Evolutionary conservation across 2,888 invertebrate genomes (phyloP), one percentile per base, ranked within the genome.

Genomic region (Periphyllus acericola): DNA sequence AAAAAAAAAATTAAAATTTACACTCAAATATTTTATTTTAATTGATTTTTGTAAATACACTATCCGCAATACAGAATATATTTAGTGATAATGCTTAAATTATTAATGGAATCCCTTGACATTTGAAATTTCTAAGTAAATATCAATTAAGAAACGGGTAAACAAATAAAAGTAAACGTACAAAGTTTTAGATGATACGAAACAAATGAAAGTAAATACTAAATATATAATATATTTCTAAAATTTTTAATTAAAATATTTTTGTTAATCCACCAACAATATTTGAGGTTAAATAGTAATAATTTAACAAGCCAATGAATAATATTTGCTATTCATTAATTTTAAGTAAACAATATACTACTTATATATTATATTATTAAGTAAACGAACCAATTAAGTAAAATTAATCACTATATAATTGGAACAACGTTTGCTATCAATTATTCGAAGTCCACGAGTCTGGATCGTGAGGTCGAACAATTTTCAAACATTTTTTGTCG

Each of bases 391-490:
- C 25, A 25, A n/a, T n/a, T n/a, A n/a, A n/a, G 46, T 32, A 68
- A 46, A 46, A 14, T 71, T 71, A 71, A 72, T 82, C n/a, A 29
- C 17, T 74, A 72, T 52, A 55, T 36, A 60, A 83, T 83, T 55
- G 74, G 72, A 74, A 74, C 36, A 36, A n/a, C 55, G 29, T 34
- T 11, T 9, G 6, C 8, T 55, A 25, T 21, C n/a, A 74, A 55
- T 55, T 55, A 55, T 74, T 74, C 32, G 9, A 55, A 72, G 36
- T 29, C 25, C 21, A 25, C 25, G 29, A 25, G 6, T 21, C 34
- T 21, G 9, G 32, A 5, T 21, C 1, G 21, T 19, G 32, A 78
- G 52, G 21, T 78, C 21, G 25, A 46, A 46, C 46, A 14, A 46
- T 1, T 11, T 11, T 55, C 1, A 19, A 34, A 25, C 3, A 3